A percentile compares a stretch with the other conserved stretches of the same genome.
Evolutionary conservation across 92 coral and sea anemone genomes (phyloP).

Genomic region (Virgularia gustaviana): DNA sequence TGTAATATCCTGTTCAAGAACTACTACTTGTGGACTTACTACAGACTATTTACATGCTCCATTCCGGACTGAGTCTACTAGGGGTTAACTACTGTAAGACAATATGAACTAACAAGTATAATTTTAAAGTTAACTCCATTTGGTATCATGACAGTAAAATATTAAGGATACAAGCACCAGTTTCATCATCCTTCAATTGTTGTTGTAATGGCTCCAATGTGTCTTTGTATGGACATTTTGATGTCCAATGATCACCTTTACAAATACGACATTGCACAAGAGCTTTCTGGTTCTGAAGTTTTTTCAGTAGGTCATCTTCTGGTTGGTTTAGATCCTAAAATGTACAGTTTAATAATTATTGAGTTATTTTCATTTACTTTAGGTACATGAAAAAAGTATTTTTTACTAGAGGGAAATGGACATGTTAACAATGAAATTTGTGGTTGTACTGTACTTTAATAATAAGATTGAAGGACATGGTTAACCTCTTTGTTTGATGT

Average conservation of each 20-base stretch:
- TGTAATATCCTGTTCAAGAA: no score
- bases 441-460: not conserved
- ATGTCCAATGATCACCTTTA: slow-evolving; percentile 99
- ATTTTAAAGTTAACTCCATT: not conserved
- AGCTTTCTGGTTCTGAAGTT: slow-evolving; percentile 70
- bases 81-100: slow-evolving; percentile 23
- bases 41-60: not conserved
- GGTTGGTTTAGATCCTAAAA: slow-evolving; percentile 68
- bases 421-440: not conserved
- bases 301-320: slow-evolving; percentile 75
- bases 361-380: not conserved
- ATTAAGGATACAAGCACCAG: slow-evolving; percentile 73
- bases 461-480: no score
- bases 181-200: slow-evolving; percentile 77
- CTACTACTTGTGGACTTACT: not conserved
- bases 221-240: slow-evolving; percentile 97
- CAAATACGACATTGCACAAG: slow-evolving; percentile 98
- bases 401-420: not conserved
- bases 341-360: no score
- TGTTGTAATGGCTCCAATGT: slow-evolving; percentile 91
- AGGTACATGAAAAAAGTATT: not conserved
- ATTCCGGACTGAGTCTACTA: slow-evolving; percentile 34
- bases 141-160: no score
- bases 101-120: not conserved
- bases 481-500: slow-evolving; percentile 76